Evolutionary conservation across 2,113 vertebrate genomes (phyloP), one percentile per base, ranked within the genome.

Genomic region (Stegostoma tigrinum): DNA sequence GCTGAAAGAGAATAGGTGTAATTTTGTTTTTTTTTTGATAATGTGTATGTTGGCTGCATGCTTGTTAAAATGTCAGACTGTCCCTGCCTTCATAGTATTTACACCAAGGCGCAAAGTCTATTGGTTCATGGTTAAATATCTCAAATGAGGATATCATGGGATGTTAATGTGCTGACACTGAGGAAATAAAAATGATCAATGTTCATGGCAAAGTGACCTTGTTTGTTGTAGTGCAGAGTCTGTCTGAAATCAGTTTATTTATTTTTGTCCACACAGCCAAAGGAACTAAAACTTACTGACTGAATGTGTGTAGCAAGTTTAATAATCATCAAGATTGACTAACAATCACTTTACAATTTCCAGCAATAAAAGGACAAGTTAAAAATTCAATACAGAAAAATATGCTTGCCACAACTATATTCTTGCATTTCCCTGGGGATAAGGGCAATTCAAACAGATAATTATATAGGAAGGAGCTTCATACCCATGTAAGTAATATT

Each of bases 151-250:
- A 48, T 14, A 48, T 52, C 23, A 17, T 61, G 34, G 15, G n/a
- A 72, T 19, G 4, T 30, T 42, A 30, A 72, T 34, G 42, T 48
- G 7, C 66, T 72, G 27, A 72, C 66, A 48, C 52, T 70, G 30
- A 4, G 24, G 66, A 94, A 67, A 94, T 67, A 75, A 45, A 52
- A 5, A 8, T 95, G 68, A 72, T 72, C 94, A 48, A 95, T 19
- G 94, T 48, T 52, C 45, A 75, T 95, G 94, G 67, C 94, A 72
- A 48, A 14, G 94, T 75, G 68, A 95, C 67, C 23, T 27, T 95
- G 66, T 34, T 30, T 24, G 23, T 7, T 27, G 42, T 70, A 24
- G 42, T 72, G 19, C n/a, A 45, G 6, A 27, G 17, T 19, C n/a
- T 83, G 38, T 42, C 38, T 42, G 80, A 42, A 5, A 5, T 83